Base-by-base conservation (phyloP, 2,113 vertebrate genomes). In the Tragelaphus strepsiceros region DNA sequence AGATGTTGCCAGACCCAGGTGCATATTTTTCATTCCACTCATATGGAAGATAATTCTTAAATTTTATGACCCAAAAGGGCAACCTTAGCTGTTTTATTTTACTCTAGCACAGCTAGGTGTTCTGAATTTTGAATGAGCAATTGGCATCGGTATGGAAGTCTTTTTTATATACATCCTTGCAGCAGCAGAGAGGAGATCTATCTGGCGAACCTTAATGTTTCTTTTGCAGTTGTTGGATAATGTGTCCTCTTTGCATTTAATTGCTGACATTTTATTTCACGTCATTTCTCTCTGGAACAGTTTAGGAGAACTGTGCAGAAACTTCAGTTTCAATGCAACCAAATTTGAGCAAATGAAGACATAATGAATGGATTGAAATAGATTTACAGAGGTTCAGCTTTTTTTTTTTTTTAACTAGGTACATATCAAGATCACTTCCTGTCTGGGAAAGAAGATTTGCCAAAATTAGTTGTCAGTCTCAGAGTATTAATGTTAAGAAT, bases 251-350 rank as follows among this genome's bases (percentile, higher is more conserved):
- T 93, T 84, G 61, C 49, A 61, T 82, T 87, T 97, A 92, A 84
- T 78, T 94, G 32, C 54, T 77, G 9, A 13, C 88, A 3, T 94
- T 97, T 96, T 82, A 32, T 95, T 95, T 92, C 43, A 82, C 39
- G 78, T 90, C 78, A 54, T 86, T 94, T 91, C 16, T 84, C 13
- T 83, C n/a, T 89, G 24, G 95, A 92, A 82, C 26, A 67, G 21
- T 88, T 94, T 92, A 71, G 51, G 54, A 88, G 95, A 91, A 88
- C 19, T 67, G 2, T 92, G 17, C 2, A 43, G 22, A 9, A 83
- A 95, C 17, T 86, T 97, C 30, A 83, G 22, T 61, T 78, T 78
- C 61, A 85, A 7, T 83, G 35, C 46, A 90, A 83, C 43, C 54
- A 24, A 96, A 93, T 88, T 89, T 88, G 62, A 62, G 54, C 58